These are phyloP conservation scores for Umimayanthus chanpuru DNA, from an alignment of 92 coral and sea anemone species.

Conservation along the genomic window DNA sequence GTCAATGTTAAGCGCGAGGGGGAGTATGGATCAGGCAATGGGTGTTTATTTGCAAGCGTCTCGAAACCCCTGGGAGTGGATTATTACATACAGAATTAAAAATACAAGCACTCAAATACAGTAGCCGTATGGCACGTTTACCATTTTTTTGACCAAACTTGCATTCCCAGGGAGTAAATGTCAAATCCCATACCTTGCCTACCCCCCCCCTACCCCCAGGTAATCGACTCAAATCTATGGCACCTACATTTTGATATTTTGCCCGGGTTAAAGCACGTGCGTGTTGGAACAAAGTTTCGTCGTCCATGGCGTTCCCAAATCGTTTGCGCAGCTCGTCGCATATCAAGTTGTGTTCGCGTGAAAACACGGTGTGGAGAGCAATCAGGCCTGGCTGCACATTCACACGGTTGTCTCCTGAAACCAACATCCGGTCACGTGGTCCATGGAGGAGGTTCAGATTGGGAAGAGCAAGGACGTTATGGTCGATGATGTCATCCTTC, in stretches of 20 bases:
- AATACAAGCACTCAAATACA: no score
- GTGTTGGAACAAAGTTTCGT: conserved; percentile 91
- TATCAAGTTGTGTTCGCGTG: conserved; percentile 94
- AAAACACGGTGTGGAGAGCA: conserved; percentile 90
- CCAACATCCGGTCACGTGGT: conserved; percentile 95
- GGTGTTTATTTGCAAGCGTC: no score
- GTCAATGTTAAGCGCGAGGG: no score
- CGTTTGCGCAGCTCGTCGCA: conserved; percentile 86
- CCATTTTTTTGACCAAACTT: no score
- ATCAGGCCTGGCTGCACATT: conserved; percentile 99
- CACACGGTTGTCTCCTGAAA: conserved; percentile 99
- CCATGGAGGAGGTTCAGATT: conserved; percentile 93
- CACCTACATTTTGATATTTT: conserved; percentile 79
- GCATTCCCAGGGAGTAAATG: no score
- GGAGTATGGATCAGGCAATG: no score
- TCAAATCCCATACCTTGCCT: no score
- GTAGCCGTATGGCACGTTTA: no score
- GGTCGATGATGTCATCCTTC: conserved; percentile 70
- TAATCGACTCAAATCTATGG: background rate
- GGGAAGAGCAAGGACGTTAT: conserved; percentile 85
- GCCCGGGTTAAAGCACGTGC: conserved; percentile 95
- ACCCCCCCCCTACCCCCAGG: background rate
- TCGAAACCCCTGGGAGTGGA: no score
- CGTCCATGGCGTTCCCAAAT: conserved; percentile 78
- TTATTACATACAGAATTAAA: no score